Percentiles rank a stretch among this genome's conserved stretches.
These are phyloP conservation scores for Neoaliturus tenellus DNA, from an alignment of 2,888 invertebrate species.

Conservation along the genomic window DNA sequence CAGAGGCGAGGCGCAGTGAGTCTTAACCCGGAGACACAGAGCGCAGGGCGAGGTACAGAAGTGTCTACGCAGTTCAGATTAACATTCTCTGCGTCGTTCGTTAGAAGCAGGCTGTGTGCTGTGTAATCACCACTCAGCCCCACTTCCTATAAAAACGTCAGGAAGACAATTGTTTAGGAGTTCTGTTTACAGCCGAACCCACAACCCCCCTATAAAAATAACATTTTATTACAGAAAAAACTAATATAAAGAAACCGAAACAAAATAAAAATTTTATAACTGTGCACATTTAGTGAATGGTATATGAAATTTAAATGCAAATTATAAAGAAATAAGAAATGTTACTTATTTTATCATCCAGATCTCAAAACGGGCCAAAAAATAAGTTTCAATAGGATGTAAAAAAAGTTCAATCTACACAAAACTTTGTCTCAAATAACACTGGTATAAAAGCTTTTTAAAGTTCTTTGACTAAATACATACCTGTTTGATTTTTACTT, in stretches of 20 bases:
- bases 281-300: no score
- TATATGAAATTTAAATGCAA: no score
- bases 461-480: no score
- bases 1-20: slow-evolving; percentile 42
- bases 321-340: no score
- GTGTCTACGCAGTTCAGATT: slow-evolving; percentile 55
- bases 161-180: slow-evolving; percentile 57
- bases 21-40: slow-evolving; percentile 11
- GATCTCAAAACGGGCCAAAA: no score
- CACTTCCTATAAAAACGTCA: slow-evolving; percentile 66
- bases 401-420: no score
- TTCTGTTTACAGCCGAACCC: slow-evolving; percentile 28
- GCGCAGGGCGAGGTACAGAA: slow-evolving; percentile 46
- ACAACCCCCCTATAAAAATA: slow-evolving; percentile 33
- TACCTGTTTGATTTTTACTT: no score
- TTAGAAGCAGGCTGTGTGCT: slow-evolving; percentile 64
- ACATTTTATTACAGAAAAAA: background rate
- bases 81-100: slow-evolving; percentile 43
- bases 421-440: no score
- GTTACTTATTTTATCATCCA: no score
- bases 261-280: background rate
- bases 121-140: slow-evolving; percentile 63
- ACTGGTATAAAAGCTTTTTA: no score
- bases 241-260: slow-evolving; percentile 6
- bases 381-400: no score